phyloP scores from a whole-genome alignment of 2,113 vertebrate species.

The Ondatra zibethicus region DNA sequence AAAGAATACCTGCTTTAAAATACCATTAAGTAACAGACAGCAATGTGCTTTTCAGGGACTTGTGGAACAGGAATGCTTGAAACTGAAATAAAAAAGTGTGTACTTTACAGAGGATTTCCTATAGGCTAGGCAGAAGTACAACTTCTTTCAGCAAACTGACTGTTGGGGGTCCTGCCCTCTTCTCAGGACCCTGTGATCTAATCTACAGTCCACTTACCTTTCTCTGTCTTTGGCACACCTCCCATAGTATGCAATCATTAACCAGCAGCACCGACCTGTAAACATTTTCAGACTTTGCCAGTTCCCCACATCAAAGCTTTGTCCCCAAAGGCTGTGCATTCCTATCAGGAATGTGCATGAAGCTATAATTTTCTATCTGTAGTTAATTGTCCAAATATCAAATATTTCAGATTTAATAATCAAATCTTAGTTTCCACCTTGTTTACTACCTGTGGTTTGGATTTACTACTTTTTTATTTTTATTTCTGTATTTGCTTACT shows the following conservation, averaged over 20 bases:
- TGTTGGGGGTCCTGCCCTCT: background rate
- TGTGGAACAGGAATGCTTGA: background rate
- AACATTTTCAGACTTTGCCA: background rate
- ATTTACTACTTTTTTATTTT: constrained; percentile 25
- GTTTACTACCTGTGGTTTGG: constrained; percentile 30
- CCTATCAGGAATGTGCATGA: background rate
- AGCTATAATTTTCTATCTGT: background rate
- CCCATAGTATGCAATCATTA: background rate
- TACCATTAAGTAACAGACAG: background rate
- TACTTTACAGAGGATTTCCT: constrained; percentile 40
- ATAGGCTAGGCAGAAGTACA: background rate
- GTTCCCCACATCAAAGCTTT: background rate
- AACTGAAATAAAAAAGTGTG: background rate
- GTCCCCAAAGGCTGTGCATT: background rate
- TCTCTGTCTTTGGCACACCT: background rate
- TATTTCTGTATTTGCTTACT: background rate
- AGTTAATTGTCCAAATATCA: constrained; percentile 17
- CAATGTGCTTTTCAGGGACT: constrained; percentile 37
- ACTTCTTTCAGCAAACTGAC: constrained; percentile 22
- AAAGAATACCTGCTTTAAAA: constrained; percentile 49
- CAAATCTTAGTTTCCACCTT: constrained; percentile 16
- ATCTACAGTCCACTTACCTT: background rate
- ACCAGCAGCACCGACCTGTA: background rate
- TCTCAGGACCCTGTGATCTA: background rate
- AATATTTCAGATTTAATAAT: constrained; percentile 17